Evolutionary conservation across 2,888 invertebrate genomes (phyloP), one percentile per base, ranked within the genome.

Genomic region (Amphipoea lucens): DNA sequence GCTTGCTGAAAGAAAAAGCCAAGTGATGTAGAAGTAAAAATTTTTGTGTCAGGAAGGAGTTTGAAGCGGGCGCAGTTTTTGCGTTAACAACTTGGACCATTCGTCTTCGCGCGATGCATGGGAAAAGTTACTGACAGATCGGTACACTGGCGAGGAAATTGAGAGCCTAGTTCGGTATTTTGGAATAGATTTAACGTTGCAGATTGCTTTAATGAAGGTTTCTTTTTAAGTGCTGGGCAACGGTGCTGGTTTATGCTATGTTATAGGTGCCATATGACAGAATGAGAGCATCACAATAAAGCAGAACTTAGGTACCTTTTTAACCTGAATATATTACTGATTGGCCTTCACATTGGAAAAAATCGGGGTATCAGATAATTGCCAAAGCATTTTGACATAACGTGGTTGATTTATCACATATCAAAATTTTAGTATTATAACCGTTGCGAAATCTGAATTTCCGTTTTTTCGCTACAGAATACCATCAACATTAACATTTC

Each of bases 81-180:
- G 91, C 88, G 88, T 89, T 88, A 89, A 87, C 89, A 96, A 96
- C 95, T 96, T 96, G 87, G 89, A 92, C 95, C 95, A 95, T 96
- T 94, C 94, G 95, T 96, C 96, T 96, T 95, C 93, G 90, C 90
- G 92, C 94, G 93, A 94, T 95, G 95, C 95, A 96, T 95, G 94
- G 95, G 93, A 90, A 92, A 96, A 96, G 92, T 96, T 96, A 92
- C 92, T 94, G 95, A 95, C 95, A 94, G 94, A 95, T 95, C 90
- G 91, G 86, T 95, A 88, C 93, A 95, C 89, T 92, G 89, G 51
- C 51, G 91, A 91, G 83, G 93, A 87, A 70, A 54, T 65, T 62
- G 76, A 86, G 17, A 51, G 63, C 4, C 12, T 36, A 12, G n/a
- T 17, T 20, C 29, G 4, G 17, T 48, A 40, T 78, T 70, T 73